Conservation (phyloP, 2,113 vertebrate species). For the Tyrannus savana region DNA sequence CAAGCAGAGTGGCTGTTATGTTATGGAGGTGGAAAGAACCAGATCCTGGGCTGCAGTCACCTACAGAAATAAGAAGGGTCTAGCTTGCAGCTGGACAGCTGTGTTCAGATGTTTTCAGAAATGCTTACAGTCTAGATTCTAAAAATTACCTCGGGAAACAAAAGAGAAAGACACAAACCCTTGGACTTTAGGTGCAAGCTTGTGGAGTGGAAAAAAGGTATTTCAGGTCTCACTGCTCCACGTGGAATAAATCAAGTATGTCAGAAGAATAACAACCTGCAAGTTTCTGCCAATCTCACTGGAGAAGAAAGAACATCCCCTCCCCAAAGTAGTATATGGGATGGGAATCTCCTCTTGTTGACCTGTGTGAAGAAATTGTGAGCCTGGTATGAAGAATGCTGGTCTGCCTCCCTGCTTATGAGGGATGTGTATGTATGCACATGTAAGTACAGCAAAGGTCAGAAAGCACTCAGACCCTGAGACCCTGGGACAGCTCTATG, state of each 20-base stretch:
- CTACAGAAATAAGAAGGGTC: background rate
- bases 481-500: background rate
- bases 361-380: background rate
- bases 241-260: background rate
- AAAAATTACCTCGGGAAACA: background rate
- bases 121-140: background rate
- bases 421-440: fast-evolving
- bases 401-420: background rate
- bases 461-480: background rate
- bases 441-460: background rate
- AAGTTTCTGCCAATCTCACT: background rate
- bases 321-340: background rate
- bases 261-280: background rate
- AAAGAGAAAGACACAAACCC: background rate
- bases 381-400: background rate
- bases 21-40: background rate
- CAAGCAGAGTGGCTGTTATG: background rate
- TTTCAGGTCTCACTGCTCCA: background rate
- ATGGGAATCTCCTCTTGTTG: background rate
- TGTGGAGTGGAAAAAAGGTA: background rate
- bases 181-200: background rate
- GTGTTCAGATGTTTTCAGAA: background rate
- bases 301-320: background rate
- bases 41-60: background rate
- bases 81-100: background rate